These are phyloP conservation scores for Chloromyia formosa DNA, from an alignment of 2,888 invertebrate species.

Conservation along the genomic window DNA sequence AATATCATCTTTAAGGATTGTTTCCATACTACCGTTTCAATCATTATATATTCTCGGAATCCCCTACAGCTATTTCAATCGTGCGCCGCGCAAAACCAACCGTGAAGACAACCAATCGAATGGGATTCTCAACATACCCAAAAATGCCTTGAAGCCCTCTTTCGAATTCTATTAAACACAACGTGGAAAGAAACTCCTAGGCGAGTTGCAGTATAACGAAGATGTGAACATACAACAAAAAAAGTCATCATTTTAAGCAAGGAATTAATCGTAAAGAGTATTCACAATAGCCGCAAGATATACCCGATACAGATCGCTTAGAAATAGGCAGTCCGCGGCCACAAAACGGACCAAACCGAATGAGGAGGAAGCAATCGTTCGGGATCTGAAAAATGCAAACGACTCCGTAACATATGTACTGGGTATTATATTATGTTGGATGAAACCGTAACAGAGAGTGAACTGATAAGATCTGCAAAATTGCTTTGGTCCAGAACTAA, in stretches of 20 bases:
- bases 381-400: conserved; percentile 28
- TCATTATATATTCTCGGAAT: conserved; percentile 15
- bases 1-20: conserved; percentile 9
- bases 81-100: conserved; percentile 14
- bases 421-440: conserved; percentile 1
- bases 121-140: conserved; percentile 12
- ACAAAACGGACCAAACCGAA: background rate
- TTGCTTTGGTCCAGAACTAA: conserved; percentile 33
- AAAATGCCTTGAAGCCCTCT: background rate
- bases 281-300: conserved; percentile 40
- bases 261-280: conserved; percentile 38
- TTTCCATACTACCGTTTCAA: conserved; percentile 36
- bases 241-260: conserved; percentile 26
- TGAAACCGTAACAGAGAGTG: conserved; percentile 35
- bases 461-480: conserved; percentile 32
- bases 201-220: conserved; percentile 8
- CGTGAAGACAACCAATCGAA: conserved; percentile 1
- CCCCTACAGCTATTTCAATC: conserved; percentile 17
- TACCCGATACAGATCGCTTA: conserved; percentile 33
- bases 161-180: conserved; percentile 41
- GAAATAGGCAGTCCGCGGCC: conserved; percentile 1
- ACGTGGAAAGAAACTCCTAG: conserved; percentile 19
- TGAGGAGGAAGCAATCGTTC: conserved; percentile 7
- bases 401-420: conserved; percentile 36
- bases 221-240: background rate